Evolutionary conservation across 2,888 invertebrate genomes (phyloP), one percentile per base, ranked within the genome.

Genomic region (Antitype chi): DNA sequence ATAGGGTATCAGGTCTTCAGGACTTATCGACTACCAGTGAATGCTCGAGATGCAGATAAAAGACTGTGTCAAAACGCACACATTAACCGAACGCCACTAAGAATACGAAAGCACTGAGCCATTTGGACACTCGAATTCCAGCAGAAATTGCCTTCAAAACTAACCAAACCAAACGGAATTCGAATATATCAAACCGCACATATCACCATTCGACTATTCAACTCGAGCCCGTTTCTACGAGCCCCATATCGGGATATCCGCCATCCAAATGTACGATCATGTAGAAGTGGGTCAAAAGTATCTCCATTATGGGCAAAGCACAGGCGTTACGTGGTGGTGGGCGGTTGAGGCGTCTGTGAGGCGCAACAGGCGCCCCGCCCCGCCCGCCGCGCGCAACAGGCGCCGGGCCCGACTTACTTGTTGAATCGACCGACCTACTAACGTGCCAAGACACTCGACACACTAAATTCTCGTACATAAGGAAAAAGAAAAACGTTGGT

Each of bases 361-460:
- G 94, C 96, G 96, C 96, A 96, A 96, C 96, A 96, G 96, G 95
- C 94, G 90, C 92, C 92, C 93, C 94, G 91, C 91, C 94, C 93
- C 93, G 89, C 92, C 91, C 90, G 89, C 86, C 88, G 87, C 91
- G 94, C 94, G 95, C 96, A 95, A 96, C 96, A 95, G 95, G 95
- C 94, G 92, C 94, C 92, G 93, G 93, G 91, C 93, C 94, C 93
- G 93, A 93, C 93, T 94, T 94, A 95, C 96, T 96, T 96, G 96
- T 96, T 96, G 96, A 96, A 96, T 96, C 96, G 96, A 96, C 96
- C 96, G 96, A 96, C 96, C 96, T 96, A 96, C 93, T 95, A 96
- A 96, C 94, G 94, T 92, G 91, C 92, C 91, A 94, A 94, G 93
- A 93, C 91, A 92, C 89, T 89, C 86, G 83, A 91, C 92, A 92